phyloP scores from a whole-genome alignment of 2,113 vertebrate genomes.

The Protobothrops mucrosquamatus region DNA sequence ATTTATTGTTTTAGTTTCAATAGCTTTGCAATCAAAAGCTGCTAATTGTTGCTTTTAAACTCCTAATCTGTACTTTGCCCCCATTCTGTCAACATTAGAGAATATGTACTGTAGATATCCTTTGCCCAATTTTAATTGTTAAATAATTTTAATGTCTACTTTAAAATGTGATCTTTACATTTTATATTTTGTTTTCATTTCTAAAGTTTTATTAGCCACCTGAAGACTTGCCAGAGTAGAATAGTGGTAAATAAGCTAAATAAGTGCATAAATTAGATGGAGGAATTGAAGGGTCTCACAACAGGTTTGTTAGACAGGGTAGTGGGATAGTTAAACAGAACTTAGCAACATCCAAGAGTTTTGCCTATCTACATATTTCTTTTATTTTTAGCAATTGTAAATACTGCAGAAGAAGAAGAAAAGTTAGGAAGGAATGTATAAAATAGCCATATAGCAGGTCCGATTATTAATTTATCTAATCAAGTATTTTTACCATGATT shows the following conservation, averaged over 20 bases:
- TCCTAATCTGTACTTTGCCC: not conserved
- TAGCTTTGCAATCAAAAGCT: not conserved
- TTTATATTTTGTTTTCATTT: not conserved
- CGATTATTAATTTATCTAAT: too few relatives aligned
- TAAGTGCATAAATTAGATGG: not conserved
- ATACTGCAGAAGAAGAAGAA: not conserved
- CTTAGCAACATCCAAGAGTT: not conserved
- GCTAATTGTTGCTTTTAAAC: not conserved
- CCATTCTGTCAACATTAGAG: not conserved
- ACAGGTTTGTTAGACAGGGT: not conserved
- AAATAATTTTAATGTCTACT: not conserved
- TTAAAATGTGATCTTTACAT: not conserved
- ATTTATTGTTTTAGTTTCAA: not conserved
- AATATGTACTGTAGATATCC: not conserved
- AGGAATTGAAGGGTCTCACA: not conserved
- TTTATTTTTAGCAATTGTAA: not conserved
- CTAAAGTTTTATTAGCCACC: not conserved
- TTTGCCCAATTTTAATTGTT: not conserved
- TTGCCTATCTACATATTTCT: not conserved
- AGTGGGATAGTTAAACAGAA: not conserved
- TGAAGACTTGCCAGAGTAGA: not conserved
- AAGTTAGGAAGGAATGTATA: too few relatives aligned
- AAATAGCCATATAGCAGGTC: too few relatives aligned
- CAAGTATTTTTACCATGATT: too few relatives aligned
- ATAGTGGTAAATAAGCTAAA: not conserved